A percentile compares a stretch with the other conserved stretches of the same genome.
Evolutionary conservation across 2,797 vertebrate genomes (phyloP).

Genomic region (Takifugu ocellatus): DNA sequence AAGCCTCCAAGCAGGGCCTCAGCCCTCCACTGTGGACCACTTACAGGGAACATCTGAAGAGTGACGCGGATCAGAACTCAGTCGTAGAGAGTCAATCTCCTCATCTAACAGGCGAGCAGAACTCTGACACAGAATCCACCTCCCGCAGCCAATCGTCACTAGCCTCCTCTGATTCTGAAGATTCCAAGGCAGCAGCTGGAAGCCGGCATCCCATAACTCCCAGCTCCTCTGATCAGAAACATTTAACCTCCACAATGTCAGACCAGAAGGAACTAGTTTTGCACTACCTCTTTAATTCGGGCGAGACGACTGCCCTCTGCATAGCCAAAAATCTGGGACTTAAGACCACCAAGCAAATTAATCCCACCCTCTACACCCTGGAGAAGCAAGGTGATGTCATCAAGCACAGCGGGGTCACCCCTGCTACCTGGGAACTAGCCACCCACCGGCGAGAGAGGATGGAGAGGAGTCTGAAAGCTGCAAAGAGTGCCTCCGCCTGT

Average conservation of each 20-base stretch:
- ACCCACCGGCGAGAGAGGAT: constrained; percentile 81
- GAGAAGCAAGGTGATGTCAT: constrained; percentile 86
- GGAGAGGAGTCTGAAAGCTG: constrained; percentile 78
- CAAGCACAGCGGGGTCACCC: constrained; percentile 56
- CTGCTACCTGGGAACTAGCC: constrained; percentile 83
- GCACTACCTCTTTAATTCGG: constrained; percentile 74
- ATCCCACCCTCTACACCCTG: constrained; percentile 77
- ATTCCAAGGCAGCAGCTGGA: constrained; percentile 23
- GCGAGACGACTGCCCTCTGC: constrained; percentile 73
- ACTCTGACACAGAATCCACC: constrained; percentile 61
- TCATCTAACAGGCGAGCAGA: constrained; percentile 11
- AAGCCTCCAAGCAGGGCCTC: constrained; percentile 59
- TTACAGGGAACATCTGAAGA: constrained; percentile 25
- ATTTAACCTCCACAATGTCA: constrained; percentile 62
- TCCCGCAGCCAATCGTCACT: constrained; percentile 50
- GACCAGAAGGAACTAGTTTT: constrained; percentile 84
- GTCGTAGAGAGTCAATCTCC: constrained; percentile 5
- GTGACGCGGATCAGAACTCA: constrained; percentile 11
- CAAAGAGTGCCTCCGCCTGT: constrained; percentile 6
- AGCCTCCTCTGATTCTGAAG: constrained; percentile 50
- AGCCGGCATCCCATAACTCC: constrained; percentile 1
- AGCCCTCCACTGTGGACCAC: constrained; percentile 82
- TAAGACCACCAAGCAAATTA: constrained; percentile 79
- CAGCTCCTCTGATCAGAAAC: constrained; percentile 27
- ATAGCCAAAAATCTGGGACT: constrained; percentile 88